Base-by-base conservation (phyloP, 2,888 invertebrate species). In the Pristionchus maxplancki region DNA sequence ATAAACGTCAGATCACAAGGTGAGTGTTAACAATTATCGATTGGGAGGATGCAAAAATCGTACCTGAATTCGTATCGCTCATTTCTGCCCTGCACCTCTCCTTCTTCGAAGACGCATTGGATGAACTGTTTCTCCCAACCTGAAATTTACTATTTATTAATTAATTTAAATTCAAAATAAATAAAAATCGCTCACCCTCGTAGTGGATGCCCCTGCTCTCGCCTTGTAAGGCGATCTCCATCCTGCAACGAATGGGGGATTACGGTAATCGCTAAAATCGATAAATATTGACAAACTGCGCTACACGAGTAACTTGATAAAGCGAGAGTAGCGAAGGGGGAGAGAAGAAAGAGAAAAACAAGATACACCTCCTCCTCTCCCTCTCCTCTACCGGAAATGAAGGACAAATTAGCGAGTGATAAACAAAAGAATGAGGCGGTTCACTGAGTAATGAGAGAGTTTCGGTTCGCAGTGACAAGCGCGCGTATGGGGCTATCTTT, bases 51-150 rank as follows among this genome's bases (percentile, higher is more conserved):
- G n/a, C n/a, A 28, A 28, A 64, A 37, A 37, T 0, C 40, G 20
- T 28, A 93, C 93, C 93, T 91, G 89, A 92, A 93, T 88, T 93
- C 94, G 91, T 94, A 94, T 89, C 94, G 92, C 90, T 94, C 94
- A 89, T 94, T 94, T 82, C 91, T 91, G 34, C 94, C 94, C 85
- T 91, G 90, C 40, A 94, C 93, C 85, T 90, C 91, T 50, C 92
- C 92, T 85, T 94, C 94, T 87, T 94, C 94, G 89, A 93, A 94
- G 86, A 94, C 90, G 90, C 94, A 94, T 88, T 92, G 91, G 44
- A 90, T 91, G 91, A 94, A 94, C 40, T 84, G 74, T 34, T 88
- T 88, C 48, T 78, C 78, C 78, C 78, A 78, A 78, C 78, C 78
- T 78, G 28, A n/a, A 78, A 37, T 24, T 11, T 1, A 24, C 11